Conservation (phyloP, 2,113 vertebrate genomes). For the Dendropsophus ebraccatus region DNA sequence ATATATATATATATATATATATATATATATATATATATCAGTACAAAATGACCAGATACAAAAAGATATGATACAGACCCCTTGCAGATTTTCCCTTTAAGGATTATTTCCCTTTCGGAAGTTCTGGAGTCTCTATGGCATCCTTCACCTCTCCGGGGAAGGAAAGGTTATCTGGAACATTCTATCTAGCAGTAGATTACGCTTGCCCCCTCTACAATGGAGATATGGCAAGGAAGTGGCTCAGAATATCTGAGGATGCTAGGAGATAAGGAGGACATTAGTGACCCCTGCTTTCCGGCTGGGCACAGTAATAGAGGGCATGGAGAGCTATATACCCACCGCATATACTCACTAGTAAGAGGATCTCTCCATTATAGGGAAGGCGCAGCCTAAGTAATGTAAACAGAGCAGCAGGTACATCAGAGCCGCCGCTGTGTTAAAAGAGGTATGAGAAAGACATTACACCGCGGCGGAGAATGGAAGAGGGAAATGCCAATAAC, state of each 20-base stretch:
- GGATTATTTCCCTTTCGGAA: background rate
- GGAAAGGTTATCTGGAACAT: slow-evolving; percentile 36
- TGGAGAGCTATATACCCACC: background rate
- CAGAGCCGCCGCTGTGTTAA: slow-evolving; percentile 45
- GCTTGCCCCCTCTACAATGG: background rate
- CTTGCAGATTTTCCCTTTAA: background rate
- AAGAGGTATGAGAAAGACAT: slow-evolving; percentile 33
- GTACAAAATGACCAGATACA: too few relatives aligned
- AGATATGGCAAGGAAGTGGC: slow-evolving; percentile 19
- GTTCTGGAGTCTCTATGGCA: background rate
- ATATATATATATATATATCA: too few relatives aligned
- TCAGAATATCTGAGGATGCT: slow-evolving; percentile 18
- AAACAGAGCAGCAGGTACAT: slow-evolving; percentile 50
- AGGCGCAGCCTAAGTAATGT: slow-evolving; percentile 23
- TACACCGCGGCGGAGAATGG: slow-evolving; percentile 3
- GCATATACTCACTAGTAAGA: background rate
- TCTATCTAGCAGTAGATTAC: slow-evolving; percentile 13
- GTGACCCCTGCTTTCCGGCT: background rate
- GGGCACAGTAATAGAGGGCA: slow-evolving; percentile 28
- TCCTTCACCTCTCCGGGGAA: background rate
- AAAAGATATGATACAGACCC: background rate
- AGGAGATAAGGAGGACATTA: slow-evolving; percentile 36
- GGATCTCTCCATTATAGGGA: background rate
- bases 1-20: too few relatives aligned
- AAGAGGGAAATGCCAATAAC: background rate